Evolutionary conservation across 1,140 invertebrate species (phyloP), one percentile per base, ranked within the genome.

Genomic region (Asobara japonica): DNA sequence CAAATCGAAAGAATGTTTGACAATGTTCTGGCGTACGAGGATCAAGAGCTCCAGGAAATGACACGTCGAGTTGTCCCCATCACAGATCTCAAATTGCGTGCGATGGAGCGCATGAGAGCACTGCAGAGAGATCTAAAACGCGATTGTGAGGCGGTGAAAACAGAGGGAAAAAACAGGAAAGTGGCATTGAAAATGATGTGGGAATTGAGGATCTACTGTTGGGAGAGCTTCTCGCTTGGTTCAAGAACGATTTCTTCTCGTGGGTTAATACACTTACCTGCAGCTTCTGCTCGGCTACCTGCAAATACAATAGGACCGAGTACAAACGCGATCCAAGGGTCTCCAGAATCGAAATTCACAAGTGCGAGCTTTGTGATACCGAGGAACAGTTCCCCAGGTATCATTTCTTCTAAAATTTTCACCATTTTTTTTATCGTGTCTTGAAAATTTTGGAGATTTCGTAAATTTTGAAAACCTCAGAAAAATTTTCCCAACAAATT

Each of bases 181-280:
- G n/a, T 45, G 16, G 11, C 20, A 51, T 25, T 60, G 88, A 89
- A 45, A 76, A 83, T 13, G 88, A 91, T 61, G 88, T 93, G 60
- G 86, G 88, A 8, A 89, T 92, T 61, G 89, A 93, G 73, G 95
- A 97, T 86, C 89, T 94, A 10, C 79, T 97, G 0, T 81, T 99
- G 0, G 80, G 93, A 6, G 94, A 96, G 84, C 82, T 99, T 29
- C 77, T 97, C 10, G 85, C 88, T 20, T 99, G 97, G 97, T 99
- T 98, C 81, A 98, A 98, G 84, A 88, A 90, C 60, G 90, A 93
- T 56, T 99, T 98, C 88, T 99, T 99, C 81, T 85, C 87, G 41
- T 99, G 97, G 97, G 90, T 98, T 3, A 92, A 98, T 85, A 89
- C 87, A 74, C 93, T 95, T 0, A 80, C 84, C 0, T 99, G 97